Base-by-base conservation (phyloP, 1,140 invertebrate species). In the Palaemon carinicauda region DNA sequence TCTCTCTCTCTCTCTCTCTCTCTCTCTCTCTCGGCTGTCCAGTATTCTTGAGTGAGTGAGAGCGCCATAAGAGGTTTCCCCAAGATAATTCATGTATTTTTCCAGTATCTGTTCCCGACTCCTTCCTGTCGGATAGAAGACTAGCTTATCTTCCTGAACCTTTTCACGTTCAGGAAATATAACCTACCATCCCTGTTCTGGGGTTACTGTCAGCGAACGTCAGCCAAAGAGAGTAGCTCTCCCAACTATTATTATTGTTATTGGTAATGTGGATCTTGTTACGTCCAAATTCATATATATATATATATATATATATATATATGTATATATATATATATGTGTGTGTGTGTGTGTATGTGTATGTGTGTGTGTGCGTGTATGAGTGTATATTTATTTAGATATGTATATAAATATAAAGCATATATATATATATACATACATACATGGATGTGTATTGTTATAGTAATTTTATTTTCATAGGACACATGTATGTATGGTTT, bases 101-200 rank as follows among this genome's bases (percentile, higher is more conserved):
- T 53, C 75, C 82, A 85, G 78, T 52, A 54, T 69, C 75, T 85
- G 74, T 79, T 69, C 54, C 75, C 74, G 54, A 71, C 56, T 41
- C 69, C 54, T 74, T 74, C 82, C 78, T 65, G 54, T n/a, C 75
- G 56, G 75, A 56, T 53, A 52, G 74, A 54, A 78, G 31, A 24
- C 78, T 74, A 41, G 54, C 31, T 85, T 79, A 85, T 85, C 82
- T 85, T 85, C 82, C 82, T 85, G 82, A 52, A 85, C 82, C 82
- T 85, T 85, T 85, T 85, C 82, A 85, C 69, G 82, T 56, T 65
- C 82, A 85, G 82, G 82, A 85, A 85, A 85, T 85, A 85, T 85
- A 85, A 85, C 75, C 54, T 56, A 65, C 74, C 82, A 74, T 85
- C 82, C 54, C 82, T 85, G 82, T 85, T 85, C 78, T 54, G n/a